Conservation (phyloP, 2,888 invertebrate genomes). For the Mechanitis messenoides region DNA sequence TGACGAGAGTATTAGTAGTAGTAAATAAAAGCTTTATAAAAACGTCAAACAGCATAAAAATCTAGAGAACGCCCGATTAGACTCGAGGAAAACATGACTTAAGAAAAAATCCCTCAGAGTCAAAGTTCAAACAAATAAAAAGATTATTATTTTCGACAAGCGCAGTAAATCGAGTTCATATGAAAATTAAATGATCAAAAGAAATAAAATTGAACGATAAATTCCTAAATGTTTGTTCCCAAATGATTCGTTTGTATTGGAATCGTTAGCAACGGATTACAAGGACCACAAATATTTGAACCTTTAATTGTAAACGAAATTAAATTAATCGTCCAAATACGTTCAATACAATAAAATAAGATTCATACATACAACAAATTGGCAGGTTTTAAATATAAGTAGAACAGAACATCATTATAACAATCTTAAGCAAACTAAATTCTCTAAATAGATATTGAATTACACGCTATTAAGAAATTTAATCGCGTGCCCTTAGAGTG, state of each 20-base stretch:
- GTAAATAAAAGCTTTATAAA: background rate
- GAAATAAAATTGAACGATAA: slow-evolving; percentile 1
- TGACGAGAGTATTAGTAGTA: background rate
- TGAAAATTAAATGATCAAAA: slow-evolving; percentile 3
- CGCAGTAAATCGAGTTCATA: slow-evolving; percentile 4
- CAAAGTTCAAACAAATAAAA: slow-evolving; percentile 3
- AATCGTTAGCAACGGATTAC: background rate
- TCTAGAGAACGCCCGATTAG: background rate
- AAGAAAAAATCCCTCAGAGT: background rate
- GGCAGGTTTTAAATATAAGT: too few relatives aligned
- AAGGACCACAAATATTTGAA: background rate
- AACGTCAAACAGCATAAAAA: background rate
- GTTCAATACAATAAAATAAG: too few relatives aligned
- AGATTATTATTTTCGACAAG: slow-evolving; percentile 4
- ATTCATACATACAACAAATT: too few relatives aligned
- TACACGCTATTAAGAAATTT: background rate
- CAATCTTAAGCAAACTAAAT: background rate
- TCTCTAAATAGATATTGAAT: background rate
- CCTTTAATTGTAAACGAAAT: too few relatives aligned
- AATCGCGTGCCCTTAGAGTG: background rate
- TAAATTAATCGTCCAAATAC: too few relatives aligned
- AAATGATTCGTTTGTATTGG: background rate
- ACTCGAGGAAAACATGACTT: background rate
- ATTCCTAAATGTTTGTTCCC: background rate
- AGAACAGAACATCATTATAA: background rate